These are phyloP conservation scores for Conomelus anceps DNA, from an alignment of 2,888 invertebrate species.

Conservation along the genomic window DNA sequence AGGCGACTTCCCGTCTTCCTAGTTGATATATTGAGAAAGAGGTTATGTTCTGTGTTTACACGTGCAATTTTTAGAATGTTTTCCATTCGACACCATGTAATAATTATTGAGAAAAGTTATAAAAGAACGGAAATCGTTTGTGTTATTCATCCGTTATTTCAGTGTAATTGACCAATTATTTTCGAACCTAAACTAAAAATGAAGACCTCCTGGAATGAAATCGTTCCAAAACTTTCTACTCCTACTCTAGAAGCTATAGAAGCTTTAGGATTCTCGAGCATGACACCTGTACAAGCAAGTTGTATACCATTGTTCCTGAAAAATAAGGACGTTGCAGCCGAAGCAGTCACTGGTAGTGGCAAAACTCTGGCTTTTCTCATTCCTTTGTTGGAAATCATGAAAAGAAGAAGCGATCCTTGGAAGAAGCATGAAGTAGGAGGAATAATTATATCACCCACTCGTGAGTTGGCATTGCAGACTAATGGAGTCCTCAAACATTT, in stretches of 20 bases:
- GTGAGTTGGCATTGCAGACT: slow-evolving; percentile 91
- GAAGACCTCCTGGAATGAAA: slow-evolving; percentile 45
- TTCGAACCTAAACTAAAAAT: slow-evolving; percentile 33
- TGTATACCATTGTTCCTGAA: slow-evolving; percentile 57
- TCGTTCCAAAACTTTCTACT: slow-evolving; percentile 44
- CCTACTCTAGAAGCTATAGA: slow-evolving; percentile 46
- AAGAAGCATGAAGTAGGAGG: slow-evolving; percentile 74
- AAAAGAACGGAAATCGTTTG: background rate
- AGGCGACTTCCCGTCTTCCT: too few species aligned
- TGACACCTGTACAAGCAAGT: slow-evolving; percentile 50
- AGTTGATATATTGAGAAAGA: too few species aligned
- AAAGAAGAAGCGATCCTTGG: slow-evolving; percentile 56
- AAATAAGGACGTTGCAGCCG: slow-evolving; percentile 94
- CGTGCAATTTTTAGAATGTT: background rate
- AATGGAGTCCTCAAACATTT: slow-evolving; percentile 54
- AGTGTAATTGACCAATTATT: background rate
- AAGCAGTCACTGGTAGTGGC: slow-evolving; percentile 97
- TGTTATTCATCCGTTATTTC: background rate
- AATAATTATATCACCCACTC: slow-evolving; percentile 88
- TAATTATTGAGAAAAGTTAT: background rate
- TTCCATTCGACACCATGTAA: background rate
- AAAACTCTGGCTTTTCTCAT: slow-evolving; percentile 95
- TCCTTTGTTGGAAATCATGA: slow-evolving; percentile 80
- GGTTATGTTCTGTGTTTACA: background rate
- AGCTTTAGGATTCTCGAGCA: slow-evolving; percentile 48